Percentiles rank a stretch among this genome's conserved stretches.
These are phyloP conservation scores for Heterodera carotae DNA, from an alignment of 1,140 invertebrate species.

Conservation along the genomic window DNA sequence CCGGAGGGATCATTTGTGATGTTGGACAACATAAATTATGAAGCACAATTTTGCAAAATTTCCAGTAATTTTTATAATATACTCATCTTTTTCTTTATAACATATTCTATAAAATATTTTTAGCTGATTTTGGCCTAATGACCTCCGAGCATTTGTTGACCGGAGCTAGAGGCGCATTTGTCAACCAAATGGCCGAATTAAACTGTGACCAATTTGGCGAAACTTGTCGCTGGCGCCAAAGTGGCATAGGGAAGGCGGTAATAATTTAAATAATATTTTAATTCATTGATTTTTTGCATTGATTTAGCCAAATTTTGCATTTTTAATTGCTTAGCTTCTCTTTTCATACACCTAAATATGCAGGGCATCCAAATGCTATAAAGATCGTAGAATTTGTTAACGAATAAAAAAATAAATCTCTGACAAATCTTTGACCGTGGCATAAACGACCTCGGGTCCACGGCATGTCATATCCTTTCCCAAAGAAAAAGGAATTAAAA, in stretches of 20 bases:
- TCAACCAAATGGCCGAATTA: slow-evolving; percentile 51
- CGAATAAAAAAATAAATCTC: too few relatives aligned
- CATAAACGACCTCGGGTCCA: too few relatives aligned
- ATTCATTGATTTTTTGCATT: too few relatives aligned
- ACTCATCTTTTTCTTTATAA: slow-evolving; percentile 13
- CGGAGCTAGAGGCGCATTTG: slow-evolving; percentile 47
- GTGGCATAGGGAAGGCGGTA: slow-evolving; percentile 43
- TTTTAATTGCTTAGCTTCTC: too few relatives aligned
- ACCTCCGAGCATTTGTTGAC: slow-evolving; percentile 43
- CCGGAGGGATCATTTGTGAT: slow-evolving; percentile 62
- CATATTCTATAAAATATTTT: slow-evolving; percentile 21
- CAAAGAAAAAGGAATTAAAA: too few relatives aligned
- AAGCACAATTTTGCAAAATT: slow-evolving; percentile 60
- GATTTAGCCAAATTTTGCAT: too few relatives aligned
- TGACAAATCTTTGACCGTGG: too few relatives aligned
- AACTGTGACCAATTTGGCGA: slow-evolving; percentile 58
- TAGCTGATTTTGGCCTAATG: slow-evolving; percentile 58
- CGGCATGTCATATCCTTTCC: too few relatives aligned
- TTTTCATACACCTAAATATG: too few relatives aligned
- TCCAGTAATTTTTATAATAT: slow-evolving; percentile 44
- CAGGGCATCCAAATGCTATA: too few relatives aligned
- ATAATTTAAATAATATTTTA: not conserved
- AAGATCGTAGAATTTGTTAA: too few relatives aligned
- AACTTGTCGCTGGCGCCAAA: slow-evolving; percentile 58
- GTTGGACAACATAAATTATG: slow-evolving; percentile 63